phyloP scores from a whole-genome alignment of 92 coral and sea anemone species.

The Epizoanthus stellaris region DNA sequence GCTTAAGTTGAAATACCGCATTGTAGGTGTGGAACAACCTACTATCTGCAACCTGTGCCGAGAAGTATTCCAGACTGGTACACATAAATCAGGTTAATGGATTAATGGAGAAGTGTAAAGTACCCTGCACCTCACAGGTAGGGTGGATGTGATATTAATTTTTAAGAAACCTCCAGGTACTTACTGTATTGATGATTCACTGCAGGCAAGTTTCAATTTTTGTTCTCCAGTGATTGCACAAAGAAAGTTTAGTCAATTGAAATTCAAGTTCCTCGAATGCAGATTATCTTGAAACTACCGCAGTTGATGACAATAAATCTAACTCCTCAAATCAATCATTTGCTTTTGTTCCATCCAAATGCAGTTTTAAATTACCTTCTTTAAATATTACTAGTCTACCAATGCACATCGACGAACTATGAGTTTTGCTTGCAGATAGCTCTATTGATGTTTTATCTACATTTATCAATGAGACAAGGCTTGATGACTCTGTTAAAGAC shows the following conservation, averaged over 20 bases:
- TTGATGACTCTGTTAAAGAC: conserved; percentile 30
- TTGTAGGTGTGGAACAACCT: neutral
- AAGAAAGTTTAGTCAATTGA: too few species aligned
- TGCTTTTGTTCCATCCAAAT: too few species aligned
- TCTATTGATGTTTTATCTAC: conserved; percentile 29
- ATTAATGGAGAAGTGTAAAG: conserved; percentile 63
- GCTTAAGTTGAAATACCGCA: too few species aligned
- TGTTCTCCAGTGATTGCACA: too few species aligned
- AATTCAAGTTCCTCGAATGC: too few species aligned
- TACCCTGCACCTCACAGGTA: conserved; percentile 68
- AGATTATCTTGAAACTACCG: too few species aligned
- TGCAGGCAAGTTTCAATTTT: too few species aligned
- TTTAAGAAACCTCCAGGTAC: too few species aligned
- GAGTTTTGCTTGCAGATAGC: conserved; percentile 36
- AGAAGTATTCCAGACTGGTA: conserved; percentile 3
- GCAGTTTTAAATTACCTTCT: too few species aligned
- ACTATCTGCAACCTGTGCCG: neutral
- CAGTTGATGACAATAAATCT: too few species aligned
- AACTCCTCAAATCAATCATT: too few species aligned
- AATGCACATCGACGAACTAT: conserved; percentile 46
- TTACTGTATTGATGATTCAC: too few species aligned
- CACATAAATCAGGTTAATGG: conserved; percentile 16
- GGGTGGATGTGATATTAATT: neutral
- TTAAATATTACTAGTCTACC: conserved; percentile 11
- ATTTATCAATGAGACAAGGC: conserved; percentile 39